Evolutionary conservation across 2,888 invertebrate species (phyloP), one percentile per base, ranked within the genome.

Genomic region (Sesia bembeciformis): DNA sequence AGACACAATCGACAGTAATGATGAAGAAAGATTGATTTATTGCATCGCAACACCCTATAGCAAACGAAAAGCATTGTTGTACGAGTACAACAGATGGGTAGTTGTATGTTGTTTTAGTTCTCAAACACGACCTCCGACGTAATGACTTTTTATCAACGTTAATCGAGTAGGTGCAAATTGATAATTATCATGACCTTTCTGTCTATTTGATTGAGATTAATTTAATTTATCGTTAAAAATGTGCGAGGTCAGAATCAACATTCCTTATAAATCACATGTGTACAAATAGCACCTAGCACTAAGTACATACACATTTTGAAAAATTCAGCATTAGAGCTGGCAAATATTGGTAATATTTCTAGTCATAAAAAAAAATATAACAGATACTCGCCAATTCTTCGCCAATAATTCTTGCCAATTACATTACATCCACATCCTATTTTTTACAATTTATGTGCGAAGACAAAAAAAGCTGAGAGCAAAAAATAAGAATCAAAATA

Each of bases 1-100:
- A 46, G 52, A 57, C 55, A 57, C 57, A 58, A 58, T 56, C 53
- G 58, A 42, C 51, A 40, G 54, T 58, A 56, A 58, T 58, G 54
- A 53, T 53, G 50, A 43, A 46, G 40, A 52, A 53, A 52, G 53
- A 54, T 49, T 54, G 56, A 54, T 58, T 50, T 53, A 58, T 58
- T 56, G 54, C 51, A 53, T 41, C 43, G 23, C 23, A 23, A 23
- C 49, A 56, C 41, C 56, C 56, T 53, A 56, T 54, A 52, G 49
- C 52, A 52, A 23, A 23, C 23, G 23, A 23, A 23, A 23, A 23
- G 23, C 23, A 8, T 39, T 50, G 54, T 56, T 56, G 56, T 58
- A 49, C 51, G 39, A 42, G 42, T 39, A 38, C 50, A 50, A 50
- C 50, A 50, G 50, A 38, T 50, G 50, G 39, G 50, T 50, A 4